Evolutionary conservation across 2,888 invertebrate genomes (phyloP).

Genomic region (Eubasilissa splendida): DNA sequence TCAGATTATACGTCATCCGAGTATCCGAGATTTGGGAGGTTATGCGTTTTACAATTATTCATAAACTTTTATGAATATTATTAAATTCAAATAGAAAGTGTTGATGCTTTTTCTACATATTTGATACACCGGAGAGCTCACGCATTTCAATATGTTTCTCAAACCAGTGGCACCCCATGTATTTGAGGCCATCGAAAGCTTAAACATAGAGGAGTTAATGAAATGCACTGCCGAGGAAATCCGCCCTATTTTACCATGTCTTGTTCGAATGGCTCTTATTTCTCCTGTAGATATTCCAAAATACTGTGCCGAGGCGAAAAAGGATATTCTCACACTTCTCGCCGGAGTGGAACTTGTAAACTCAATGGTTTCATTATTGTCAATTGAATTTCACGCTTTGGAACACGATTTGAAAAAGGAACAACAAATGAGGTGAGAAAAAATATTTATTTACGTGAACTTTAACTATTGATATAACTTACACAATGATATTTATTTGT

Average conservation of each 20-base stretch:
- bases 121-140: background rate
- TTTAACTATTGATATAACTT: background rate
- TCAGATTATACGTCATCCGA: too few species aligned
- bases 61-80: too few species aligned
- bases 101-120: background rate
- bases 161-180: conserved; percentile 79
- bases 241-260: conserved; percentile 91
- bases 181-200: conserved; percentile 86
- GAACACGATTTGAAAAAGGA: conserved; percentile 95
- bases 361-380: conserved; percentile 92
- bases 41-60: too few species aligned
- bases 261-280: conserved; percentile 92
- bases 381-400: conserved; percentile 93
- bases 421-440: conserved; percentile 82
- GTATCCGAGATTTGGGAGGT: too few species aligned
- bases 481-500: background rate
- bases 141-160: conserved; percentile 63
- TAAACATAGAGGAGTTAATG: conserved; percentile 83
- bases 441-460: too few species aligned
- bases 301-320: conserved; percentile 87
- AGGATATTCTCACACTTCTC: conserved; percentile 89
- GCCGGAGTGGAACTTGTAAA: conserved; percentile 95
- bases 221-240: conserved; percentile 85
- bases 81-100: too few species aligned
- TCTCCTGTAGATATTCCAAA: conserved; percentile 90